These are phyloP conservation scores for Neocloeon triangulifer DNA, from an alignment of 1,140 invertebrate genomes.

Conservation along the genomic window DNA sequence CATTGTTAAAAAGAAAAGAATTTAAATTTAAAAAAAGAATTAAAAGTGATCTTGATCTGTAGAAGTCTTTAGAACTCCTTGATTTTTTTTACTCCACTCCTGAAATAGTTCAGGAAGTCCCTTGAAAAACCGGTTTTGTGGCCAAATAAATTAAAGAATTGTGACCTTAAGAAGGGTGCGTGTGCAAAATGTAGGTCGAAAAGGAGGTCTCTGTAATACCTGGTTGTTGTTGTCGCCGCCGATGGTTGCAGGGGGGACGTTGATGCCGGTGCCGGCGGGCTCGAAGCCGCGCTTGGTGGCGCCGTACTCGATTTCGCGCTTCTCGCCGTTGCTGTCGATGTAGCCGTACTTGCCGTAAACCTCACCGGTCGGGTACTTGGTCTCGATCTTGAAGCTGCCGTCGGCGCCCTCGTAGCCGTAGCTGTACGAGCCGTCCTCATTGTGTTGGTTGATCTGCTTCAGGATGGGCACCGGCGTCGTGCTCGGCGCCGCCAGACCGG, in stretches of 20 bases:
- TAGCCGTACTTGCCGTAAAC: slow-evolving; percentile 66
- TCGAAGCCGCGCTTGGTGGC: slow-evolving; percentile 50
- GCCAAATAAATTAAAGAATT: neutral
- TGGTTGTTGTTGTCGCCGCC: slow-evolving; percentile 22
- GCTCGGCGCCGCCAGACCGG: slow-evolving; percentile 10
- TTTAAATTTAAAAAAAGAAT: no score
- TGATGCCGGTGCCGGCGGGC: slow-evolving; percentile 49
- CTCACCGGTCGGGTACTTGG: slow-evolving; percentile 57
- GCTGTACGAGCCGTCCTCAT: slow-evolving; percentile 66
- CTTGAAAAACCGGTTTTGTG: neutral
- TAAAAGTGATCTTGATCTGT: no score
- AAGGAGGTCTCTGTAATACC: slow-evolving; percentile 19
- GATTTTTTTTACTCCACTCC: no score
- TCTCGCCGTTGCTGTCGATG: slow-evolving; percentile 47
- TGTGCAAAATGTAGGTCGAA: slow-evolving; percentile 15
- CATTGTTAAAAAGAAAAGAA: no score
- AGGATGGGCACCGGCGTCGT: slow-evolving; percentile 43
- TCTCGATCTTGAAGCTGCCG: slow-evolving; percentile 82
- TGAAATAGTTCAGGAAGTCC: neutral
- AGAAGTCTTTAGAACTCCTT: no score
- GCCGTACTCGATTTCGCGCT: slow-evolving; percentile 39
- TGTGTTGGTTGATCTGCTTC: slow-evolving; percentile 48
- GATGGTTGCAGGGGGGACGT: slow-evolving; percentile 49
- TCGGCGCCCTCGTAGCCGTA: slow-evolving; percentile 76
- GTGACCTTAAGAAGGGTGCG: slow-evolving; percentile 2